Evolutionary conservation across 2,888 invertebrate genomes (phyloP).

Genomic region (Lagria hirta): DNA sequence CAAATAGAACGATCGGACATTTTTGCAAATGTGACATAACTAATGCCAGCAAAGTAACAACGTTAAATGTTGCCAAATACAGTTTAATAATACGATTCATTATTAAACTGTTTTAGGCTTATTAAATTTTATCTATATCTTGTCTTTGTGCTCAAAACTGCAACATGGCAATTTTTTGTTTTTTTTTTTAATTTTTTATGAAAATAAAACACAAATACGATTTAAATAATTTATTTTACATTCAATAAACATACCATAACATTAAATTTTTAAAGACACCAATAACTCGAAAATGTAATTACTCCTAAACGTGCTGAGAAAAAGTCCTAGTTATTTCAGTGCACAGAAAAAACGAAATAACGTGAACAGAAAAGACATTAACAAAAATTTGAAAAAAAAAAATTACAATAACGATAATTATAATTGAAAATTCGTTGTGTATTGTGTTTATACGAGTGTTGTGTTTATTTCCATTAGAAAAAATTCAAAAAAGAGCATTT

Average conservation of each 20-base stretch:
- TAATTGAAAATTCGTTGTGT: constrained; percentile 37
- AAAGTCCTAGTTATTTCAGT: constrained; percentile 34
- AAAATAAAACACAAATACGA: constrained; percentile 8
- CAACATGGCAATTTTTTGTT: too few relatives aligned
- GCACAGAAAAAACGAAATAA: constrained; percentile 29
- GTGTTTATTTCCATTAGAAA: constrained; percentile 9
- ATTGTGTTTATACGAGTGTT: constrained; percentile 24
- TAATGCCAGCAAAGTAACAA: too few relatives aligned
- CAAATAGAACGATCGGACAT: too few relatives aligned
- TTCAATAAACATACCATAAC: constrained; percentile 49
- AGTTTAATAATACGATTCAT: too few relatives aligned
- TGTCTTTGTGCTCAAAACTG: too few relatives aligned
- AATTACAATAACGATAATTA: constrained; percentile 26
- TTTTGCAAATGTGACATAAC: too few relatives aligned
- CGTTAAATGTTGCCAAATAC: too few relatives aligned
- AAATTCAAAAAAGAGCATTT: constrained; percentile 17
- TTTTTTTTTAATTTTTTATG: too few relatives aligned
- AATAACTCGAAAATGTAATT: constrained; percentile 46
- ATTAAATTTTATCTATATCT: too few relatives aligned
- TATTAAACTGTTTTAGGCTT: too few relatives aligned
- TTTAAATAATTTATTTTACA: constrained; percentile 44
- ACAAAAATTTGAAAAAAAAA: constrained; percentile 19
- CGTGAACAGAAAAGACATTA: constrained; percentile 9
- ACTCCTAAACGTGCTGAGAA: constrained; percentile 43
- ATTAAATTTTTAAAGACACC: constrained; percentile 49